Base-by-base conservation (phyloP, 1,140 invertebrate genomes). In the Diachasmimorpha longicaudata region DNA sequence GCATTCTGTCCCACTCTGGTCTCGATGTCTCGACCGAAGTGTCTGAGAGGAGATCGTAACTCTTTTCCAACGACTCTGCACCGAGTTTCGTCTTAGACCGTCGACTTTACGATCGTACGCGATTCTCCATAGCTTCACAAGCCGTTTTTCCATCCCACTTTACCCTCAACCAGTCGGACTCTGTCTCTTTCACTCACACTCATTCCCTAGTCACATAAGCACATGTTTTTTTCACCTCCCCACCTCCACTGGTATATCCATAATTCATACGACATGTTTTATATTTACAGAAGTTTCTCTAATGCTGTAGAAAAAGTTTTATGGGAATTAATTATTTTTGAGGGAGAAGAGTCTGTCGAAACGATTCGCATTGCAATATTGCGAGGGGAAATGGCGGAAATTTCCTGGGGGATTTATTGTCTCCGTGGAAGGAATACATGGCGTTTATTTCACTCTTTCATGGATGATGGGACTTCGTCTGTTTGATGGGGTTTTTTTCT, bases 21-120 rank as follows among this genome's bases (percentile, higher is more conserved):
- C 23, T 63, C 58, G 10, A 63, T 63, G 58, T 63, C 58, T 23
- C 19, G 23, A 19, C 9, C 6, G 19, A 31, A 63, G 58, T 63
- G 58, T 63, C 58, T 63, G 58, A 13, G 23, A 63, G 58, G 58
- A 31, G 58, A 63, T 63, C 58, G 58, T 63, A 63, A 63, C 58
- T 63, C 58, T 23, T 63, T 63, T 25, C 19, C 23, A 25, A 63
- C 58, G 58, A 25, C 58, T 63, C 19, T 63, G 19, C 48, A 52
- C 48, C 48, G 58, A 63, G 23, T 63, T 63, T 63, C 58, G 23
- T 52, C 48, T 52, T 52, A 52, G 48, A 52, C 48, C 48, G 48
- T 52, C 48, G 48, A 52, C 48, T 52, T 52, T 52, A 52, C 48
- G 48, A 52, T 52, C 48, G 48, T 52, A 52, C 48, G 48, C 48